Evolutionary conservation across 2,113 vertebrate species (phyloP), one percentile per base, ranked within the genome.

Genomic region (Pangasianodon gigas): DNA sequence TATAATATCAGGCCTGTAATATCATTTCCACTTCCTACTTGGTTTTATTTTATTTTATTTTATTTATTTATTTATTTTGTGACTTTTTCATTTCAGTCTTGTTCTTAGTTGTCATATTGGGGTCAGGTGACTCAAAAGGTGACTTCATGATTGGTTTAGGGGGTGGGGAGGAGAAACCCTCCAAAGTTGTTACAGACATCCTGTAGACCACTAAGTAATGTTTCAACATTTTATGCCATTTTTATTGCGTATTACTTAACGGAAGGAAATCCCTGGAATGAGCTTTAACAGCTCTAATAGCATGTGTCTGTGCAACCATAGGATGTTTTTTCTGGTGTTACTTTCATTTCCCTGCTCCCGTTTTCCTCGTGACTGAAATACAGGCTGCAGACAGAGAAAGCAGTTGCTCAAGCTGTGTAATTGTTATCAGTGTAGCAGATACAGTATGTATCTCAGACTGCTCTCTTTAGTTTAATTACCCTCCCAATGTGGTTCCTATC

Each of bases 301-400:
- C 60, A 11, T 46, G 21, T 51, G 21, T 18, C 81, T 85, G 51
- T 85, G 82, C 82, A 89, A 71, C 85, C 69, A 80, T 69, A 82
- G 79, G 89, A 52, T 84, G 85, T n/a, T 58, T 41, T 6, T 41
- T 54, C 4, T 52, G 60, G 51, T 83, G 29, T 71, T 71, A 52
- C 58, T 19, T 83, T 74, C 6, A 44, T 87, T 69, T 87, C 77
- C 2, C n/a, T 84, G 58, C 67, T 54, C 3, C 19, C 10, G 1
- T 82, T 29, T 46, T 81, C 41, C 80, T 46, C 0, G 26, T n/a
- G n/a, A 77, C 24, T 0, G 97, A 98, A 91, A 96, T 98, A 46
- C 97, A 96, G 89, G 97, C 97, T 84, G 97, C 98, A 96, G 95
- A 97, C 91, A 92, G 89, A n/a, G n/a, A 10, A 54, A 48, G 56